Percentiles rank a stretch among this genome's conserved stretches.
Evolutionary conservation across 2,797 vertebrate species (phyloP).

Genomic region (Amniataba percoides): DNA sequence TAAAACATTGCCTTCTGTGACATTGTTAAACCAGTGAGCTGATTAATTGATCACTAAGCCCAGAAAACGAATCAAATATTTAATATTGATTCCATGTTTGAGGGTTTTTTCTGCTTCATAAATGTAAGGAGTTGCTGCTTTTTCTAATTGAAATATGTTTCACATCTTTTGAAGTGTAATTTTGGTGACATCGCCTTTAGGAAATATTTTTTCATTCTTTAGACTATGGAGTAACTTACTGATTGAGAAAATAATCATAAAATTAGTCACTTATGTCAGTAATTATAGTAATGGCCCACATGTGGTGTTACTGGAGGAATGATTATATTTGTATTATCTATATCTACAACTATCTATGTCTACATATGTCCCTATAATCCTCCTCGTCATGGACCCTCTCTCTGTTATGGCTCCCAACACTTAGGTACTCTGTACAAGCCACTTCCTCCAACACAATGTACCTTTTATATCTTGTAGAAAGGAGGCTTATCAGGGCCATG

Average conservation of each 20-base stretch:
- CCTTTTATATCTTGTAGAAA: background rate
- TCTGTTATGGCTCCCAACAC: background rate
- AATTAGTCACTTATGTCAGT: background rate
- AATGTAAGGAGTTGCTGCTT: no score
- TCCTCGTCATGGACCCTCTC: no score
- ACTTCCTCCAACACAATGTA: background rate
- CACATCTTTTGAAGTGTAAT: background rate
- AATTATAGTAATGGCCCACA: background rate
- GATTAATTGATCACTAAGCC: background rate
- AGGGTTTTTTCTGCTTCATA: no score
- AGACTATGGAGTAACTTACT: background rate
- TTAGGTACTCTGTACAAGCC: no score
- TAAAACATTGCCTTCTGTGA: no score
- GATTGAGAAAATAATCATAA: background rate
- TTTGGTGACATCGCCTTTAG: background rate
- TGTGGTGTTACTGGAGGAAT: background rate
- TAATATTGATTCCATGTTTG: no score
- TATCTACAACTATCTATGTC: no score
- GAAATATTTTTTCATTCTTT: background rate
- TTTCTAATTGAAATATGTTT: background rate
- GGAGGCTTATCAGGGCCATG: no score
- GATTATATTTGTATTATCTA: background rate
- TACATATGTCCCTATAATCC: no score
- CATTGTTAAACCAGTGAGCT: background rate
- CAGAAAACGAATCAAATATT: background rate